Percentiles rank a stretch among this genome's conserved stretches.
These are phyloP conservation scores for Oreochromis spilurus DNA, from an alignment of 2,113 vertebrate species.

Conservation along the genomic window DNA sequence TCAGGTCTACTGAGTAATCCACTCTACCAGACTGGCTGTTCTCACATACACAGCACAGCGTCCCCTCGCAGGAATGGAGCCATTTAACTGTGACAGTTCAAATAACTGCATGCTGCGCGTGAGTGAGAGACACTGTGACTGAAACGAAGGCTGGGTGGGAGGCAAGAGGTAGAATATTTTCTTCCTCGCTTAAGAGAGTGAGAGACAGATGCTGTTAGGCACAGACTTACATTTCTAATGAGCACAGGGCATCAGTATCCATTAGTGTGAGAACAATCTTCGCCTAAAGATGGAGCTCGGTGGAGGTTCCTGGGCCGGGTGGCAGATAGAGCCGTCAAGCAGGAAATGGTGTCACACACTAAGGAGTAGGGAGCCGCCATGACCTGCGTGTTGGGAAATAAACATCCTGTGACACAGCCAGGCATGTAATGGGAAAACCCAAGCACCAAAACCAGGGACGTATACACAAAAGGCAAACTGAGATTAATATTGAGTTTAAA, in stretches of 20 bases:
- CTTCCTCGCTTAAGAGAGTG: background rate
- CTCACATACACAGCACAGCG: background rate
- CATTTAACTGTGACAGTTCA: conserved; percentile 12
- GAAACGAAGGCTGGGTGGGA: background rate
- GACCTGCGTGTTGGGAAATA: conserved; percentile 24
- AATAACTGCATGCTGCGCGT: background rate
- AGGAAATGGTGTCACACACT: conserved; percentile 32
- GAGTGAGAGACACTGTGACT: background rate
- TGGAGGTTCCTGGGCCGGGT: background rate
- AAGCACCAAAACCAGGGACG: conserved; percentile 8
- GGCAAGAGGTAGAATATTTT: background rate
- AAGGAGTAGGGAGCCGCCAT: background rate
- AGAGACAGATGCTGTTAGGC: conserved; percentile 19
- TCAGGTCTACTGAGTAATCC: conserved; percentile 8
- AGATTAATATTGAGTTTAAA: background rate
- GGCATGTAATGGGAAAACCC: conserved; percentile 47
- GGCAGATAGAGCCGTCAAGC: conserved; percentile 27
- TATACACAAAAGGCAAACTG: background rate
- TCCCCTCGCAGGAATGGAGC: background rate
- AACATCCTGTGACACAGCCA: conserved; percentile 39
- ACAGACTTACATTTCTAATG: conserved; percentile 35
- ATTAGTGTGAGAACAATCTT: conserved; percentile 6
- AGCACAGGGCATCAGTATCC: conserved; percentile 6
- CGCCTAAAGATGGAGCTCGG: background rate
- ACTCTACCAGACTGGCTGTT: background rate